Conservation (phyloP, 2,888 invertebrate species). For the Nephrotoma guestfalica region DNA sequence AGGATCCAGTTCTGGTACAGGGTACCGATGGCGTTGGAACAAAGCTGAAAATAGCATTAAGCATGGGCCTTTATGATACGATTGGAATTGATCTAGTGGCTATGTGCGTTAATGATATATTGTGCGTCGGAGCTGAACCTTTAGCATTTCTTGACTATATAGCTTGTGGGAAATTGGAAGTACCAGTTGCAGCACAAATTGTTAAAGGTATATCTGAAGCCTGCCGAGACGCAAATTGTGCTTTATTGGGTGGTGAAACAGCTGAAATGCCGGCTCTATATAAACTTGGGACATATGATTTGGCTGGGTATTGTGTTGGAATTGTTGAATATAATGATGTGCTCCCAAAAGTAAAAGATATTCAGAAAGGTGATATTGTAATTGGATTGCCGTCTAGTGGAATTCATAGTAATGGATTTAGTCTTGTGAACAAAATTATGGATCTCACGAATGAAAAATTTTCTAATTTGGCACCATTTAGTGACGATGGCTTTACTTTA, state of each 20-base stretch:
- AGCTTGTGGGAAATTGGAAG: slow-evolving; percentile 76
- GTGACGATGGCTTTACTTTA: slow-evolving; percentile 38
- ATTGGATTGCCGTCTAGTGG: slow-evolving; percentile 83
- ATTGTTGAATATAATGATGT: slow-evolving; percentile 62
- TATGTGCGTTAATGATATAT: slow-evolving; percentile 94
- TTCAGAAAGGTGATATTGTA: slow-evolving; percentile 61
- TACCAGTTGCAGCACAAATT: slow-evolving; percentile 59
- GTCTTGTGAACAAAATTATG: slow-evolving; percentile 69
- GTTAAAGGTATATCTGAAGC: slow-evolving; percentile 80
- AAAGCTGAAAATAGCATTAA: slow-evolving; percentile 83
- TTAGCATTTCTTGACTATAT: slow-evolving; percentile 95
- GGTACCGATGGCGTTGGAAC: slow-evolving; percentile 96
- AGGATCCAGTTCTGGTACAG: slow-evolving; percentile 78
- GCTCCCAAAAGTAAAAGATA: slow-evolving; percentile 51
- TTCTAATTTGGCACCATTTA: slow-evolving; percentile 41
- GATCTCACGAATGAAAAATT: slow-evolving; percentile 47
- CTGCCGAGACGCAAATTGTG: slow-evolving; percentile 72
- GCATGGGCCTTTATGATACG: slow-evolving; percentile 58
- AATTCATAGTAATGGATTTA: slow-evolving; percentile 90
- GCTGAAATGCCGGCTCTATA: slow-evolving; percentile 98
- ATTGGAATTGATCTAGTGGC: slow-evolving; percentile 94
- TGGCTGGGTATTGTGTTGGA: slow-evolving; percentile 93
- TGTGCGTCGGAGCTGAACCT: slow-evolving; percentile 91
- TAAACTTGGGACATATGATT: slow-evolving; percentile 71
- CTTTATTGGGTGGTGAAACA: slow-evolving; percentile 85